Evolutionary conservation across 2,888 invertebrate genomes (phyloP).

Genomic region (Apamea sordens): DNA sequence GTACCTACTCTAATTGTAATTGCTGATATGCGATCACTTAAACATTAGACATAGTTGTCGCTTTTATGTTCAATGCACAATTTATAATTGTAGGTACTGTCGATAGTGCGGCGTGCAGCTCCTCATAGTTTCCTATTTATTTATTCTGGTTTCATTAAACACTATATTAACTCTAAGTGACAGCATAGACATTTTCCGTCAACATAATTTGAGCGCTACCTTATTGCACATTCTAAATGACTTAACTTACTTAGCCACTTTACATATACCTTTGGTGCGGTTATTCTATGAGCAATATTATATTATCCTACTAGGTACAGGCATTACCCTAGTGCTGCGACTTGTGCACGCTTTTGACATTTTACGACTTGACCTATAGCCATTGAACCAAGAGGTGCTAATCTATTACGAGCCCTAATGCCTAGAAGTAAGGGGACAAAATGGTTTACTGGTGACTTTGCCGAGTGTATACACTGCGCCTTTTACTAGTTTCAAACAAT

Average conservation of each 20-base stretch:
- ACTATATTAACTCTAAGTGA: background rate
- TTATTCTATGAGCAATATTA: slow-evolving; percentile 36
- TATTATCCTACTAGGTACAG: slow-evolving; percentile 39
- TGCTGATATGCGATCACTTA: slow-evolving; percentile 27
- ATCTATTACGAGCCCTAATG: slow-evolving; percentile 40
- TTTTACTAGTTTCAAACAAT: slow-evolving; percentile 58
- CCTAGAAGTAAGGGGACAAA: slow-evolving; percentile 33
- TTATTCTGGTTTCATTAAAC: slow-evolving; percentile 1
- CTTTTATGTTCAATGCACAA: slow-evolving; percentile 20
- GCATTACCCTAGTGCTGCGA: slow-evolving; percentile 30
- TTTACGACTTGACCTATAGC: slow-evolving; percentile 64
- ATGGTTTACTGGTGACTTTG: slow-evolving; percentile 11
- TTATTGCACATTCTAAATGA: slow-evolving; percentile 29
- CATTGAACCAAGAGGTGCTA: slow-evolving; percentile 34
- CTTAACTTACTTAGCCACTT: slow-evolving; percentile 3
- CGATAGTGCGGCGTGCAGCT: background rate
- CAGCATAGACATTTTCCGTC: background rate
- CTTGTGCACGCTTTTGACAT: slow-evolving; percentile 66
- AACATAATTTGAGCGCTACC: background rate
- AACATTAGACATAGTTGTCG: slow-evolving; percentile 5
- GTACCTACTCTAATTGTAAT: slow-evolving; percentile 20
- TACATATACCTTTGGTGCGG: slow-evolving; percentile 21
- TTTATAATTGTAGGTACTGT: slow-evolving; percentile 3
- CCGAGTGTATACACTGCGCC: slow-evolving; percentile 18
- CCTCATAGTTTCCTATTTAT: background rate